These are phyloP conservation scores for Panthera tigris DNA, from an alignment of 2,113 vertebrate genomes.

Conservation along the genomic window DNA sequence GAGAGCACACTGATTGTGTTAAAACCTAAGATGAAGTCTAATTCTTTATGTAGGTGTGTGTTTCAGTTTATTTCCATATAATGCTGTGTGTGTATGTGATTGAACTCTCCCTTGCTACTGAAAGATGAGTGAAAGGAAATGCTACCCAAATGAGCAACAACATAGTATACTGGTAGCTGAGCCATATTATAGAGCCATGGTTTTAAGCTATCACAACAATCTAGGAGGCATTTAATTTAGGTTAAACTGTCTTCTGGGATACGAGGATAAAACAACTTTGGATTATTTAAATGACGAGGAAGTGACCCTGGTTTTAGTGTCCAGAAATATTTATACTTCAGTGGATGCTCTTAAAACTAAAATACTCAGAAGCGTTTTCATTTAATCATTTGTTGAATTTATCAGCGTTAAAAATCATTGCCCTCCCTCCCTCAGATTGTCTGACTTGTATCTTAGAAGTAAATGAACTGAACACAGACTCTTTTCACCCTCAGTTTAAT, in stretches of 20 bases:
- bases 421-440: neutral
- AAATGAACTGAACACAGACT: neutral
- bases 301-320: neutral
- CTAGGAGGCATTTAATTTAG: constrained; percentile 29
- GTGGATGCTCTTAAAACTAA: constrained; percentile 30
- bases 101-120: constrained; percentile 63
- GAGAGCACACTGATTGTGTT: neutral
- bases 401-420: constrained; percentile 35
- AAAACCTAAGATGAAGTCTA: neutral
- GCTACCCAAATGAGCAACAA: constrained; percentile 72
- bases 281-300: constrained; percentile 9
- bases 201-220: constrained; percentile 81
- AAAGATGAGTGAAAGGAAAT: constrained; percentile 80
- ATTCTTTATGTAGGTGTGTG: neutral
- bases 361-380: constrained; percentile 19
- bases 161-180: constrained; percentile 57
- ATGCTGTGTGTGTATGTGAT: neutral
- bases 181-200: constrained; percentile 58
- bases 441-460: neutral
- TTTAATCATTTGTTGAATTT: constrained; percentile 38
- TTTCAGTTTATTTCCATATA: neutral
- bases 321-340: neutral
- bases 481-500: neutral
- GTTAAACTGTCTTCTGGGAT: neutral
- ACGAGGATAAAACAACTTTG: constrained; percentile 21